A percentile compares a stretch with the other conserved stretches of the same genome.
These are phyloP conservation scores for Suillia variegata DNA, from an alignment of 2,888 invertebrate species.

Conservation along the genomic window DNA sequence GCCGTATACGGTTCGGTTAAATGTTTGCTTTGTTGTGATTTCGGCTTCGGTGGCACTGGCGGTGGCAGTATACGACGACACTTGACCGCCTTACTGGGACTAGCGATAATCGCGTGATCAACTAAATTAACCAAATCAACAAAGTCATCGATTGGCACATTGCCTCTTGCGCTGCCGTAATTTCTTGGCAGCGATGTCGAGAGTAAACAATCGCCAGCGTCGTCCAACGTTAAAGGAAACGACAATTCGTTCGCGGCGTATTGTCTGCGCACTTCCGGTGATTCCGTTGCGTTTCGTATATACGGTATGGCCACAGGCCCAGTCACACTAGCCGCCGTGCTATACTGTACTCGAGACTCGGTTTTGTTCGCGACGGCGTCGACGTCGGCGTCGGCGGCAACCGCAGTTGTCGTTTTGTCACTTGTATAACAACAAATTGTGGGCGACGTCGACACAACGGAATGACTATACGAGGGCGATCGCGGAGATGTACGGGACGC, in stretches of 20 bases:
- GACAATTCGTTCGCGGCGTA: not conserved
- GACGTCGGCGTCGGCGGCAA: too few species aligned
- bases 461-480: not conserved
- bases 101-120: too few species aligned
- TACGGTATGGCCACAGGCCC: slow-evolving; percentile 29
- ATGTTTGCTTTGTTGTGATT: slow-evolving; percentile 12
- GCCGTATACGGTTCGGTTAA: too few species aligned
- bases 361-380: too few species aligned
- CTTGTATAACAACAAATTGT: slow-evolving; percentile 57
- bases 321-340: not conserved
- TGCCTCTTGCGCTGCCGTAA: slow-evolving; percentile 26
- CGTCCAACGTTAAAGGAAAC: too few species aligned
- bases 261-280: not conserved
- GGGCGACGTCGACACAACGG: slow-evolving; percentile 37
- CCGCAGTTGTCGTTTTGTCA: slow-evolving; percentile 36
- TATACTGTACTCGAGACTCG: slow-evolving; percentile 21
- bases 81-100: not conserved
- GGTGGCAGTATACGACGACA: slow-evolving; percentile 25
- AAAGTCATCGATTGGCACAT: too few species aligned
- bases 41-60: slow-evolving; percentile 40
- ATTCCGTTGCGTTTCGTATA: not conserved
- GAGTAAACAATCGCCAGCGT: too few species aligned
- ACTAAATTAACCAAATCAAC: too few species aligned
- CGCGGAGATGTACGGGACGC: slow-evolving; percentile 1
- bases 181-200: slow-evolving; percentile 34